These are phyloP conservation scores for Lepidothrix coronata DNA, from an alignment of 2,113 vertebrate genomes.

Conservation along the genomic window DNA sequence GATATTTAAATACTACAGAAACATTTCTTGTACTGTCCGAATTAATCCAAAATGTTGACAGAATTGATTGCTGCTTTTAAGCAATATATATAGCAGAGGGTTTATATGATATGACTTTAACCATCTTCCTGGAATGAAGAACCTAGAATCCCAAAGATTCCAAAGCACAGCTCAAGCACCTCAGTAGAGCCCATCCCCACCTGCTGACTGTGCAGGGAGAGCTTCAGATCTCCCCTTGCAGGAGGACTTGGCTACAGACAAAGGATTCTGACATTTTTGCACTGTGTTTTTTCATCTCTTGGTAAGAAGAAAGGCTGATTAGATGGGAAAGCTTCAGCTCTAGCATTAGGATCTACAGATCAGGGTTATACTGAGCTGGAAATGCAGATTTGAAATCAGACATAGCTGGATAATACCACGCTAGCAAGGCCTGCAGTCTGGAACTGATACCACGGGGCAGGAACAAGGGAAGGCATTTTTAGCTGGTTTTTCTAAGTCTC, in stretches of 20 bases:
- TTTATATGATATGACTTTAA: not conserved
- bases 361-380: not conserved
- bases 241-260: not conserved
- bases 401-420: not conserved
- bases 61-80: not conserved
- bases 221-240: not conserved
- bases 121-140: not conserved
- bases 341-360: not conserved
- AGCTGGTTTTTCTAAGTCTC: not conserved
- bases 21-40: not conserved
- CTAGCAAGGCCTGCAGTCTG: not conserved
- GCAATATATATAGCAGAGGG: not conserved
- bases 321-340: not conserved
- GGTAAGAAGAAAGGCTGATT: not conserved
- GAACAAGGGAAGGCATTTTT: not conserved
- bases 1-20: not conserved
- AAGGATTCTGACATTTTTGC: not conserved
- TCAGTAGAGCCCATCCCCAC: not conserved
- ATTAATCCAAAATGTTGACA: not conserved
- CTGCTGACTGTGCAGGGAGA: not conserved
- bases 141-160: not conserved
- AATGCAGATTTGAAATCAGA: not conserved
- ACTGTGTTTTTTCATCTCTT: not conserved
- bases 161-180: not conserved
- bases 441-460: not conserved